Conservation (phyloP, 1,140 invertebrate genomes). For the Drosophila grimshawi region DNA sequence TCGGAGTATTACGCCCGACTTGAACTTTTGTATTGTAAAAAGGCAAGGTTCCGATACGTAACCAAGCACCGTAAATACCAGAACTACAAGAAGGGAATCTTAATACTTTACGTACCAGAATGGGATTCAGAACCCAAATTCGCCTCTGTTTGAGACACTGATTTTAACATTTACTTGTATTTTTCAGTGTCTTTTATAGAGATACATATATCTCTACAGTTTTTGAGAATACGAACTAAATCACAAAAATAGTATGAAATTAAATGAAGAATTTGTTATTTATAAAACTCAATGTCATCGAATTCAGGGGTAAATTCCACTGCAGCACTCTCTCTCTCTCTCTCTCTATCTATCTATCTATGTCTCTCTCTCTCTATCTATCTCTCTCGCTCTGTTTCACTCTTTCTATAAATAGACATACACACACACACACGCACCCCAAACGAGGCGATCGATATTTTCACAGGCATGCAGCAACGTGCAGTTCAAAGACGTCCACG, state of each 20-base stretch:
- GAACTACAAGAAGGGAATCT: too few species aligned
- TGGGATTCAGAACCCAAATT: too few species aligned
- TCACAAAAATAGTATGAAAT: neutral
- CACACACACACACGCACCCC: constrained; percentile 59
- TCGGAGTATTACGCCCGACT: too few species aligned
- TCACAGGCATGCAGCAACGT: constrained; percentile 69
- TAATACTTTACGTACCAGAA: too few species aligned
- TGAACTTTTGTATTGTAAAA: too few species aligned
- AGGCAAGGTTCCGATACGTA: too few species aligned
- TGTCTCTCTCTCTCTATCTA: neutral
- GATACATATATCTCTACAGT: too few species aligned
- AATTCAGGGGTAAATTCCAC: neutral
- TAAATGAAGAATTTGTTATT: constrained; percentile 1
- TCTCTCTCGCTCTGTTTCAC: neutral
- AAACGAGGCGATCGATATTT: constrained; percentile 79
- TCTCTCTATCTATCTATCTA: neutral
- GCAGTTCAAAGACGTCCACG: constrained; percentile 23
- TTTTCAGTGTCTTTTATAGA: too few species aligned
- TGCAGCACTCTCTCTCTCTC: neutral
- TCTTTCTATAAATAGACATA: neutral
- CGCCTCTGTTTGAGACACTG: too few species aligned
- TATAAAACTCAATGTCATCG: neutral
- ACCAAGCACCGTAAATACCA: too few species aligned
- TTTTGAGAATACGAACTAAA: too few species aligned
- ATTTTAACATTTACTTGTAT: too few species aligned